Evolutionary conservation across 2,113 vertebrate genomes (phyloP).

Genomic region (Mobula birostris): DNA sequence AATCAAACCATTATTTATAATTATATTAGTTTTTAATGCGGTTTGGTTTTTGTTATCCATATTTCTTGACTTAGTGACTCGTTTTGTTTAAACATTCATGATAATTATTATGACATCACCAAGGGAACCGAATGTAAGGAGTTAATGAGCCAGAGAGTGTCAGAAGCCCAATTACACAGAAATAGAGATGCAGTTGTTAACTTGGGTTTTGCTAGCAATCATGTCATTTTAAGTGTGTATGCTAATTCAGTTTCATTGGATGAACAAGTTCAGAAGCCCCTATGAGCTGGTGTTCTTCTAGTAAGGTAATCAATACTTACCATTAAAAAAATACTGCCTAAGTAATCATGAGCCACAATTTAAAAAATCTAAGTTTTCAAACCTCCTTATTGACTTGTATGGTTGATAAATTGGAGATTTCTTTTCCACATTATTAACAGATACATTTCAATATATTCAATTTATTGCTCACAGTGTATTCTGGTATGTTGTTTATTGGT

Average conservation of each 20-base stretch:
- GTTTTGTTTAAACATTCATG: conserved; percentile 27
- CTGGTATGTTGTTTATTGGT: not conserved
- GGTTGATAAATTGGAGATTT: not conserved
- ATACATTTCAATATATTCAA: not conserved
- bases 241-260: not conserved
- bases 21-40: conserved; percentile 21
- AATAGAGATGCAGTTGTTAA: conserved; percentile 16
- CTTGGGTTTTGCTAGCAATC: not conserved
- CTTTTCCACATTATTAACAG: not conserved
- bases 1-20: conserved; percentile 3
- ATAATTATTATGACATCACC: conserved; percentile 19
- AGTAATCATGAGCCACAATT: not conserved
- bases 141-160: conserved; percentile 14
- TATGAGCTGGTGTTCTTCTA: not conserved
- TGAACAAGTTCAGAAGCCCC: not conserved
- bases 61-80: conserved; percentile 22
- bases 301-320: conserved; percentile 15
- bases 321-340: not conserved
- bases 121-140: not conserved
- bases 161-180: not conserved
- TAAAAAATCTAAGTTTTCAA: conserved; percentile 8
- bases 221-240: conserved; percentile 8
- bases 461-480: not conserved
- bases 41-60: not conserved
- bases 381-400: not conserved